phyloP scores from a whole-genome alignment of 2,113 vertebrate genomes.

The Girardinichthys multiradiatus region DNA sequence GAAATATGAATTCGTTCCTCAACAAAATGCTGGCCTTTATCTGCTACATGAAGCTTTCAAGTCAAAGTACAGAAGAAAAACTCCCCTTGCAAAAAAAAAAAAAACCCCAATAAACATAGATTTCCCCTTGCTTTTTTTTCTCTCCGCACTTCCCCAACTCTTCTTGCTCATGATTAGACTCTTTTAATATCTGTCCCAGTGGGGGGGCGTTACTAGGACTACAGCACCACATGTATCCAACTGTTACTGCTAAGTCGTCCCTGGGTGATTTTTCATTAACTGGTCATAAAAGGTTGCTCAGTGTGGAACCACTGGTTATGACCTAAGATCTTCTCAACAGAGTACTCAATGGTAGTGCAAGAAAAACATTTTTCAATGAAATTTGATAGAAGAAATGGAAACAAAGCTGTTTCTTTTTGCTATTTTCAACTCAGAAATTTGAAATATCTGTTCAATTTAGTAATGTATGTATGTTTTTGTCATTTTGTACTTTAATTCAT shows the following conservation, averaged over 20 bases:
- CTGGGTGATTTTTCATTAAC: slow-evolving; percentile 72
- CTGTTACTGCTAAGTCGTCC: slow-evolving; percentile 55
- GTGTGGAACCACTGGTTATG: slow-evolving; percentile 49
- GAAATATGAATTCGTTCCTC: slow-evolving; percentile 31
- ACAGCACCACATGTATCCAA: slow-evolving; percentile 64
- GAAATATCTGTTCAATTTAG: not conserved
- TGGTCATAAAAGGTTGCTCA: slow-evolving; percentile 59
- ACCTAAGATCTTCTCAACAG: slow-evolving; percentile 36
- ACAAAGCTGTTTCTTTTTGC: not conserved
- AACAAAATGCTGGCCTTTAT: slow-evolving; percentile 37
- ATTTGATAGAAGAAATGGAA: not conserved
- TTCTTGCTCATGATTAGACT: slow-evolving; percentile 59
- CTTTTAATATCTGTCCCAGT: slow-evolving; percentile 67
- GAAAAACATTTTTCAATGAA: not conserved
- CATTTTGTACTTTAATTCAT: not conserved
- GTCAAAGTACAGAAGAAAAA: slow-evolving; percentile 35
- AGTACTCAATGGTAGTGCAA: slow-evolving; percentile 8
- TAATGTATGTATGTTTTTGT: not conserved
- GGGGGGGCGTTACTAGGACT: slow-evolving; percentile 49
- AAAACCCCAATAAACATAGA: slow-evolving; percentile 10
- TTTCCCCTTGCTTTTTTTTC: slow-evolving; percentile 20
- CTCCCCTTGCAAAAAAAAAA: slow-evolving; percentile 32
- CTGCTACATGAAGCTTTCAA: slow-evolving; percentile 31
- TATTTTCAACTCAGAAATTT: not conserved
- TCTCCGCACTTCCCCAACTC: slow-evolving; percentile 15